phyloP scores from a whole-genome alignment of 2,113 vertebrate species.

The Rhinopomastus cyanomelas region DNA sequence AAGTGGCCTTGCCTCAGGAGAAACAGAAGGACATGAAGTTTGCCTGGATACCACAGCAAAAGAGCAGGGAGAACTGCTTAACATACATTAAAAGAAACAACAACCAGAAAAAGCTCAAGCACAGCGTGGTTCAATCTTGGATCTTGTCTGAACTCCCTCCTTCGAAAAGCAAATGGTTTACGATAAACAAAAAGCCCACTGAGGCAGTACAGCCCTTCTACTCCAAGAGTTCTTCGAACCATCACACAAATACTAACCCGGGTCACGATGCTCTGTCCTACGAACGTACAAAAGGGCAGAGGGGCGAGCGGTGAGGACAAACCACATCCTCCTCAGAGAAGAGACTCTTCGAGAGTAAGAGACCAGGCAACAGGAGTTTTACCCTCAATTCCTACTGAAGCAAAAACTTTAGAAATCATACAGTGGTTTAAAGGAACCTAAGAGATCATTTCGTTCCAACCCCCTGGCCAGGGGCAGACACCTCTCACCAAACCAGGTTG shows the following conservation, averaged over 20 bases:
- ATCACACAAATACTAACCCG: not conserved
- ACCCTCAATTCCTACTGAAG: not conserved
- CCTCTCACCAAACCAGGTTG: no score
- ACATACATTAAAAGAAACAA: not conserved
- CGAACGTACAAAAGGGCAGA: not conserved
- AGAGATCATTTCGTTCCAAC: no score
- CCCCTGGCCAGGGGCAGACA: no score
- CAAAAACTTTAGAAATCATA: not conserved
- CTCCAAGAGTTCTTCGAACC: not conserved
- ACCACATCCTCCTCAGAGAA: not conserved
- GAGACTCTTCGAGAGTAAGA: not conserved
- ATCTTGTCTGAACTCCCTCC: not conserved
- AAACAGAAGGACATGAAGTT: conserved; percentile 3
- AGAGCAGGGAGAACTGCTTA: not conserved
- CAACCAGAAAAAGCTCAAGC: not conserved
- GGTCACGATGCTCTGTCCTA: not conserved
- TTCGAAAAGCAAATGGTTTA: not conserved
- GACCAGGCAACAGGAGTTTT: not conserved
- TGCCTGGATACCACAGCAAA: not conserved
- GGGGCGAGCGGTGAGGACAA: not conserved
- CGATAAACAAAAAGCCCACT: not conserved
- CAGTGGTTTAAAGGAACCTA: no score
- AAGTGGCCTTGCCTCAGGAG: not conserved
- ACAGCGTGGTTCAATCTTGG: not conserved
- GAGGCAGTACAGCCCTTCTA: not conserved